Percentiles rank a stretch among this genome's conserved stretches.
Conservation (phyloP, 2,113 vertebrate genomes). For the Grantiella picta region DNA sequence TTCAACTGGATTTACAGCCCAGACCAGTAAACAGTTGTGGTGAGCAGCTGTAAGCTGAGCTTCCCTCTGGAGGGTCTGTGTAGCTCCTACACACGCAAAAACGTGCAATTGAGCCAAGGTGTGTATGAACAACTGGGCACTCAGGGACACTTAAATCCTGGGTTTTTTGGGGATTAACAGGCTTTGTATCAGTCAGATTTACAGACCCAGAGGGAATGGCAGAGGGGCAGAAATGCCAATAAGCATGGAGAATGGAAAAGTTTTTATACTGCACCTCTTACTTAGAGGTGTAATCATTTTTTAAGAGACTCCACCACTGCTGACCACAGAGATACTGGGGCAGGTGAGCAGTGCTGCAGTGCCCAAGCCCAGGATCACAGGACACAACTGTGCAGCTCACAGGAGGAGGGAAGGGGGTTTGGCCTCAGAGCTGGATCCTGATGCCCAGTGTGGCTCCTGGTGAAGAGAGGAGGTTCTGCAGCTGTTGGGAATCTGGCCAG, state of each 20-base stretch:
- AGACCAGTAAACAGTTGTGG: not conserved
- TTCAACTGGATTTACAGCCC: not conserved
- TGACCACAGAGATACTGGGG: not conserved
- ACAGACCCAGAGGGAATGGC: fast-evolving
- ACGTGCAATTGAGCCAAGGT: not conserved
- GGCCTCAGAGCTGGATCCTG: not conserved
- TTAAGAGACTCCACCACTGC: not conserved
- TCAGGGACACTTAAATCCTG: not conserved
- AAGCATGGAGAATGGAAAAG: not conserved
- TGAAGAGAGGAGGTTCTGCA: not conserved
- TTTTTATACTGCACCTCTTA: not conserved
- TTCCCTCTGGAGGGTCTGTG: not conserved
- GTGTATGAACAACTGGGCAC: not conserved
- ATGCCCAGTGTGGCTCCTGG: not conserved
- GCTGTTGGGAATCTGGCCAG: not conserved
- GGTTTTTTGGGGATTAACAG: not conserved
- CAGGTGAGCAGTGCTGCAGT: not conserved
- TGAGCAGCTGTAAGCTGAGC: not conserved
- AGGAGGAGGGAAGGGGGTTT: not conserved
- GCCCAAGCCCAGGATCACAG: not conserved
- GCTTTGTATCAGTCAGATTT: not conserved
- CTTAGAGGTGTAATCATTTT: not conserved
- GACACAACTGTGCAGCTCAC: fast-evolving
- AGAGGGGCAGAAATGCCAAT: not conserved
- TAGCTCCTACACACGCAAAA: fast-evolving